A percentile compares a stretch with the other conserved stretches of the same genome.
Conservation (phyloP, 2,888 invertebrate species). For the Lissonota sp. region DNA sequence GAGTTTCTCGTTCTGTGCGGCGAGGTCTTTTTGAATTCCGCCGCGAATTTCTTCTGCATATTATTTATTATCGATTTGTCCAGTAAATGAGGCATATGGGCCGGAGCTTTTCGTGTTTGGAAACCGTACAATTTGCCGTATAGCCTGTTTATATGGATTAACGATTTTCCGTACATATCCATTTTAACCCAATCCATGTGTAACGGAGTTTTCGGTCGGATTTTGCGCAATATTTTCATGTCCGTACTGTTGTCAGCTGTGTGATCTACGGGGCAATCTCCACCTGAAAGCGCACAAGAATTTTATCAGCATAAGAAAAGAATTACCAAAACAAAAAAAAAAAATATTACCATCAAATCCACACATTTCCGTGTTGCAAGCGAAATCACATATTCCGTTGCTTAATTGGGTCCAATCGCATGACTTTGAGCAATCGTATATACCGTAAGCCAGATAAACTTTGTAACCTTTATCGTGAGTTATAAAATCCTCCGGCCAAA, state of each 20-base stretch:
- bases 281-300: conserved; percentile 78
- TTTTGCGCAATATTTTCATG: conserved; percentile 71
- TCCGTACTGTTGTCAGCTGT: conserved; percentile 75
- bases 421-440: conserved; percentile 90
- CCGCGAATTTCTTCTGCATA: conserved; percentile 87
- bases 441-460: conserved; percentile 89
- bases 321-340: neutral
- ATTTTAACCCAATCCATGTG: conserved; percentile 77
- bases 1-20: conserved; percentile 87
- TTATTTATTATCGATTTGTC: conserved; percentile 87
- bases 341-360: conserved; percentile 88
- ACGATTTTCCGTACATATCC: conserved; percentile 78
- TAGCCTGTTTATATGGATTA: conserved; percentile 81
- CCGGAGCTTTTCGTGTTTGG: conserved; percentile 89
- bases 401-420: conserved; percentile 92
- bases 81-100: conserved; percentile 91
- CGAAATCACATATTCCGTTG: conserved; percentile 91
- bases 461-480: conserved; percentile 88
- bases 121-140: conserved; percentile 88
- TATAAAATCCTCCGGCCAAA: conserved; percentile 90
- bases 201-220: conserved; percentile 72
- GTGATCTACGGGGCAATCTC: conserved; percentile 85
- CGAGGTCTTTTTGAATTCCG: conserved; percentile 88
- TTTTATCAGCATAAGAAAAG: neutral
- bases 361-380: conserved; percentile 90